These are phyloP conservation scores for Bombylius discolor DNA, from an alignment of 2,888 invertebrate genomes.

Conservation along the genomic window DNA sequence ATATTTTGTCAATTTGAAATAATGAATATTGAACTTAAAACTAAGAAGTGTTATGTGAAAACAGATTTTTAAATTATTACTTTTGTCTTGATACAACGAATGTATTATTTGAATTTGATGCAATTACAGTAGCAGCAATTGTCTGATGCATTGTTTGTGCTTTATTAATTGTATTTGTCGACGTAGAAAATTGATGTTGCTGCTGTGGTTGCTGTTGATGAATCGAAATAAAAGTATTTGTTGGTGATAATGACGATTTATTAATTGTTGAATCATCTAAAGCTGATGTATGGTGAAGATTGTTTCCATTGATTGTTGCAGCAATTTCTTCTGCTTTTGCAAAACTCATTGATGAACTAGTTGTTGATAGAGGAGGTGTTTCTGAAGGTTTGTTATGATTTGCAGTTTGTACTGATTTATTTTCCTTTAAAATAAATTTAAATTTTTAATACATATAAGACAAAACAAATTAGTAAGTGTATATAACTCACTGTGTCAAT, in stretches of 20 bases:
- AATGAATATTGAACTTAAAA: no score
- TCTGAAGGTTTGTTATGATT: neutral
- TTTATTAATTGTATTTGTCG: slow-evolving; percentile 14
- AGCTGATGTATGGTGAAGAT: no score
- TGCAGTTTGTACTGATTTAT: neutral
- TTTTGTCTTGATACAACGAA: neutral
- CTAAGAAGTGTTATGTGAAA: no score
- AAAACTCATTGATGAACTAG: neutral
- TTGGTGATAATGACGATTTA: no score
- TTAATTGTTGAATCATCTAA: no score
- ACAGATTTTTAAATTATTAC: no score
- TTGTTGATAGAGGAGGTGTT: neutral
- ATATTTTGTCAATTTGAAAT: neutral
- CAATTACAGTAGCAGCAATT: neutral
- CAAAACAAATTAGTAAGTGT: no score
- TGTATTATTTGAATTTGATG: neutral
- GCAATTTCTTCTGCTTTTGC: neutral
- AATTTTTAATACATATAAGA: no score
- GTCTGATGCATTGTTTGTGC: slow-evolving; percentile 12
- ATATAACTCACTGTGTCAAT: slow-evolving; percentile 17
- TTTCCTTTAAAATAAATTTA: neutral
- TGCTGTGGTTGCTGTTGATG: slow-evolving; percentile 7
- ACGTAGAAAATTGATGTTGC: slow-evolving; percentile 7
- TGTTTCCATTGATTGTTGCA: neutral
- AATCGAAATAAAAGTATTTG: neutral